These are phyloP conservation scores for Semicossyphus pulcher DNA, from an alignment of 2,113 vertebrate species.

Conservation along the genomic window DNA sequence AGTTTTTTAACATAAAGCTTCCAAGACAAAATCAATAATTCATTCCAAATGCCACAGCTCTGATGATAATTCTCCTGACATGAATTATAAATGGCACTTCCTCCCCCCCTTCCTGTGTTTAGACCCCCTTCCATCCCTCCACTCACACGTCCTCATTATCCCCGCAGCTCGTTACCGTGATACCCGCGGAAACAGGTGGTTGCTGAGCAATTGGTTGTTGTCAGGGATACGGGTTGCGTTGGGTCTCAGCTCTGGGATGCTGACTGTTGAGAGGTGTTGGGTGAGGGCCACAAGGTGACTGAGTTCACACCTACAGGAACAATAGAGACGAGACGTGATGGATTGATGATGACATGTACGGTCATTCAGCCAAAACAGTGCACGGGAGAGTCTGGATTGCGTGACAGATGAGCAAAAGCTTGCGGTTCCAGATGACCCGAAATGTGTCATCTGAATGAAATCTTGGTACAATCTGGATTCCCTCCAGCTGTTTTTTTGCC, in stretches of 20 bases:
- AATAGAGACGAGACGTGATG: neutral
- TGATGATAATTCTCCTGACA: slow-evolving; percentile 84
- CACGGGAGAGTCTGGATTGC: neutral
- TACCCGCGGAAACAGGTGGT: slow-evolving; percentile 79
- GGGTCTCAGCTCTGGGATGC: neutral
- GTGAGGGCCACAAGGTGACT: neutral
- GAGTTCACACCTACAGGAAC: neutral
- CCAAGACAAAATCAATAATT: slow-evolving; percentile 84
- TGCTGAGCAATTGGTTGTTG: slow-evolving; percentile 55
- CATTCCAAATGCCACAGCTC: slow-evolving; percentile 80
- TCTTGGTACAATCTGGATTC: slow-evolving; percentile 22
- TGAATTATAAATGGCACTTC: slow-evolving; percentile 85
- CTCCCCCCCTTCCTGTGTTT: slow-evolving; percentile 68
- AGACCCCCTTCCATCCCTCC: slow-evolving; percentile 59
- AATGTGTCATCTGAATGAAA: slow-evolving; percentile 11
- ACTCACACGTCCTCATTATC: slow-evolving; percentile 77
- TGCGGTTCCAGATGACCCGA: neutral
- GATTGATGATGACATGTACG: neutral
- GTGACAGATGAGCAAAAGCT: slow-evolving; percentile 1
- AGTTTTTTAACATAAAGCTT: slow-evolving; percentile 80
- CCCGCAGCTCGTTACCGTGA: slow-evolving; percentile 57
- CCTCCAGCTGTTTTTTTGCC: slow-evolving; percentile 11
- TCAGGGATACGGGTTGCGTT: slow-evolving; percentile 32
- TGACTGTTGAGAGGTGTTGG: neutral
- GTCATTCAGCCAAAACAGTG: neutral